Evolutionary conservation across 2,797 vertebrate species (phyloP).

Genomic region (Crocodylus rhombifer): DNA sequence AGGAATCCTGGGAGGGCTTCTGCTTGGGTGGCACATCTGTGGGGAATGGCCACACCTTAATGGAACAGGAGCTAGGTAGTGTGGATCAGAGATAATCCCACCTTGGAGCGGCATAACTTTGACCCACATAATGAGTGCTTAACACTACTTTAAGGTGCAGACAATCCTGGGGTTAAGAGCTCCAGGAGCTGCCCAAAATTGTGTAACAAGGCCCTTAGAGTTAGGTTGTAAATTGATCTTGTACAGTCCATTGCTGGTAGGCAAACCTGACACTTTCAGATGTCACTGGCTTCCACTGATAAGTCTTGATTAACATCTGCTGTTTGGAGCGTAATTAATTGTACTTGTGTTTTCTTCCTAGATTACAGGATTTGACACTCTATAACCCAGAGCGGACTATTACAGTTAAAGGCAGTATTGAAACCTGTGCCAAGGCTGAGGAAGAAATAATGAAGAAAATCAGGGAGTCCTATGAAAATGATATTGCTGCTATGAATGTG

Average conservation of each 20-base stretch:
- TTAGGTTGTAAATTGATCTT: not conserved
- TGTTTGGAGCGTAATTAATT: slow-evolving; percentile 21
- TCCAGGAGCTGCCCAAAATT: too few species aligned
- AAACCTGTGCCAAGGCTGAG: slow-evolving; percentile 92
- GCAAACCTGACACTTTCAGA: fast-evolving
- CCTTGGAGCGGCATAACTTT: too few species aligned
- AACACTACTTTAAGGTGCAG: too few species aligned
- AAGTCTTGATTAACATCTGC: not conserved
- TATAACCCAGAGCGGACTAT: slow-evolving; percentile 98
- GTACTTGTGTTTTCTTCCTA: slow-evolving; percentile 68
- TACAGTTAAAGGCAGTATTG: slow-evolving; percentile 93
- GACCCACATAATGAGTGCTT: too few species aligned
- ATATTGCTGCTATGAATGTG: slow-evolving; percentile 99
- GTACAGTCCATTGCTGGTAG: not conserved
- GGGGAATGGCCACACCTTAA: too few species aligned
- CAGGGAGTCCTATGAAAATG: slow-evolving; percentile 97
- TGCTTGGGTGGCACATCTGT: too few species aligned
- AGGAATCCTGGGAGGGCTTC: too few species aligned
- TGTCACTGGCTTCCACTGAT: not conserved
- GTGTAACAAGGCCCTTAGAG: not conserved
- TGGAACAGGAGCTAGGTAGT: too few species aligned
- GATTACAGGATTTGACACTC: slow-evolving; percentile 95
- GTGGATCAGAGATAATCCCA: too few species aligned
- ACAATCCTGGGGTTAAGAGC: too few species aligned
- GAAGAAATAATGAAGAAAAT: slow-evolving; percentile 99